A percentile compares a stretch with the other conserved stretches of the same genome.
Conservation (phyloP, 2,113 vertebrate species). For the Falcunculus frontatus region DNA sequence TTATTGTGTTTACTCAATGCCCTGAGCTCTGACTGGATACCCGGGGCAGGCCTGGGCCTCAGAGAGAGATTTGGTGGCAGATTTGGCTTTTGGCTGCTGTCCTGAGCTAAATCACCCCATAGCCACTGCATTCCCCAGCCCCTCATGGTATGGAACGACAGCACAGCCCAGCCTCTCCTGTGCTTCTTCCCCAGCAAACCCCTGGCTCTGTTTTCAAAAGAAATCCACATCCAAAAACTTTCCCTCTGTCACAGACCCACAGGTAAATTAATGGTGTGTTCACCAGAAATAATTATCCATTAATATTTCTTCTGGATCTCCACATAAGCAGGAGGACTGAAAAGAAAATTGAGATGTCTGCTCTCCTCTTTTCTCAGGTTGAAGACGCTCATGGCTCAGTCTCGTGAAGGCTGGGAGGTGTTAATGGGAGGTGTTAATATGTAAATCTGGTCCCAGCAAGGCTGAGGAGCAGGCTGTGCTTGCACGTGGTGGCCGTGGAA, state of each 20-base stretch:
- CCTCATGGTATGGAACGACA: neutral
- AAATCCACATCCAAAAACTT: neutral
- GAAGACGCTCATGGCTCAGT: neutral
- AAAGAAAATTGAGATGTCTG: neutral
- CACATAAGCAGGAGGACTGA: neutral
- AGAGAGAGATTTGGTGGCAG: neutral
- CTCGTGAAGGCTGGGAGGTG: neutral
- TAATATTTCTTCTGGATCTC: neutral
- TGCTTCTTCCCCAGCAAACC: neutral
- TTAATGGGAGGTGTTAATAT: constrained; percentile 3
- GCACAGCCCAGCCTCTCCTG: neutral
- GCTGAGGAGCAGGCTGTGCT: neutral
- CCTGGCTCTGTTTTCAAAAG: neutral
- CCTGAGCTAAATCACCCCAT: neutral
- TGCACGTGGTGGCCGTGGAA: neutral
- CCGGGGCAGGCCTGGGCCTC: neutral
- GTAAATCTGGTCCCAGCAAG: neutral
- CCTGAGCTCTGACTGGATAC: neutral
- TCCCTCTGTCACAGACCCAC: neutral
- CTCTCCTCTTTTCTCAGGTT: neutral
- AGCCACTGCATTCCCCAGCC: neutral
- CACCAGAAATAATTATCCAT: neutral
- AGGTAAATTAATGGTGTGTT: neutral
- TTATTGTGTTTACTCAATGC: neutral
- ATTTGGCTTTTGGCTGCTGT: neutral